A percentile compares a stretch with the other conserved stretches of the same genome.
phyloP scores from a whole-genome alignment of 2,113 vertebrate species.

The Datnioides undecimradiatus region DNA sequence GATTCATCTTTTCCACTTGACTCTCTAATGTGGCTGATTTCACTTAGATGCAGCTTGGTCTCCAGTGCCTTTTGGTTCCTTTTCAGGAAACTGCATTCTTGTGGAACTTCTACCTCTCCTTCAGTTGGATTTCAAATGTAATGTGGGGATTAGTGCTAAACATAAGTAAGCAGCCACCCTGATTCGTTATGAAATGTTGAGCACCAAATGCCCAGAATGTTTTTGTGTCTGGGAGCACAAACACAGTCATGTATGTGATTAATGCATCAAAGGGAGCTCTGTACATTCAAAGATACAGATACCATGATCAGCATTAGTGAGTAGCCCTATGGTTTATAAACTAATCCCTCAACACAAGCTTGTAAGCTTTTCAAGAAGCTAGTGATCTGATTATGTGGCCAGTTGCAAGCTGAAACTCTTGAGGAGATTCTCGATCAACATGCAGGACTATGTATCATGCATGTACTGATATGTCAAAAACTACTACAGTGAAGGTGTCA shows the following conservation, averaged over 20 bases:
- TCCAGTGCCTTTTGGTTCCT: not conserved
- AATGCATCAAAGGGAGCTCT: slow-evolving; percentile 63
- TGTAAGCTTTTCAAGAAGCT: slow-evolving; percentile 63
- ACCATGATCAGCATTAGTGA: slow-evolving; percentile 46
- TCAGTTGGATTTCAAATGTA: slow-evolving; percentile 37
- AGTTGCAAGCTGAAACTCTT: slow-evolving; percentile 32
- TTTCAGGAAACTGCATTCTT: slow-evolving; percentile 32
- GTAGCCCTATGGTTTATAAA: slow-evolving; percentile 50
- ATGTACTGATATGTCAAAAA: not conserved
- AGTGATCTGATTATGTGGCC: slow-evolving; percentile 69
- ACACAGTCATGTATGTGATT: slow-evolving; percentile 58
- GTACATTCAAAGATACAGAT: slow-evolving; percentile 56
- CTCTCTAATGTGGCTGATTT: not conserved
- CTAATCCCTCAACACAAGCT: slow-evolving; percentile 58
- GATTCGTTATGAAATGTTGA: slow-evolving; percentile 42
- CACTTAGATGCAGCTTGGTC: not conserved
- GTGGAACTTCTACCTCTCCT: slow-evolving; percentile 5
- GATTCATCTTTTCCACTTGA: not conserved
- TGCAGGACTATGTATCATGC: not conserved
- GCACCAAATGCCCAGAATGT: slow-evolving; percentile 53
- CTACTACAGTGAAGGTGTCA: not conserved
- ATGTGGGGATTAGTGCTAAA: slow-evolving; percentile 39
- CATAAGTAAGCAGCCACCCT: slow-evolving; percentile 40
- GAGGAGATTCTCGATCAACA: slow-evolving; percentile 6
- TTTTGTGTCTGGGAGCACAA: slow-evolving; percentile 58